Percentiles rank a stretch among this genome's conserved stretches.
phyloP scores from a whole-genome alignment of 92 coral and sea anemone species.

The Epizoanthus scotinus region DNA sequence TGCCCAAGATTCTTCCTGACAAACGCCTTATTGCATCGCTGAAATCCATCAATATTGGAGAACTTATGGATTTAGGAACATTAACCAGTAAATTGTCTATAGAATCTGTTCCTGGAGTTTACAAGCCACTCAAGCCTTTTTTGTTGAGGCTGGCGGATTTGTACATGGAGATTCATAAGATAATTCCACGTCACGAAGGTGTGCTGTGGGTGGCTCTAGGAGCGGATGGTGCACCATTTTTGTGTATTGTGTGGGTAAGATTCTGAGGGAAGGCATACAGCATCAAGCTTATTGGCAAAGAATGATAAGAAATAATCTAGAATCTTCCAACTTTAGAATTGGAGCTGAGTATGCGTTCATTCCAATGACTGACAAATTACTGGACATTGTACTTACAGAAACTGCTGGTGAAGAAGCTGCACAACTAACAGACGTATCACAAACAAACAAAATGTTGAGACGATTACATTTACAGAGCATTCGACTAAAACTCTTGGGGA shows the following conservation, averaged over 20 bases:
- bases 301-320: slow-evolving; percentile 14
- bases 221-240: slow-evolving; percentile 64
- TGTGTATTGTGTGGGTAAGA: slow-evolving; percentile 27
- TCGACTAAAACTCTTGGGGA: slow-evolving; percentile 25
- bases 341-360: slow-evolving; percentile 31
- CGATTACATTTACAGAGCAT: slow-evolving; percentile 40
- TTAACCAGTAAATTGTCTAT: slow-evolving; percentile 48
- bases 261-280: slow-evolving; percentile 28
- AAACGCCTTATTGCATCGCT: slow-evolving; percentile 50
- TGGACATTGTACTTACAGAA: slow-evolving; percentile 35
- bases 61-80: slow-evolving; percentile 44
- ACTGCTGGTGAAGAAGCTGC: slow-evolving; percentile 13
- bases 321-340: slow-evolving; percentile 22
- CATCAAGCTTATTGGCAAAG: slow-evolving; percentile 35
- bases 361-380: slow-evolving; percentile 20
- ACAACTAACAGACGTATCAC: slow-evolving; percentile 13
- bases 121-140: slow-evolving; percentile 60
- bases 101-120: slow-evolving; percentile 63
- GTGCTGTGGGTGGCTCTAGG: slow-evolving; percentile 49
- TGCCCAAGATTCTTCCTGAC: slow-evolving; percentile 57
- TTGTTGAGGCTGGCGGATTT: slow-evolving; percentile 57
- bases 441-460: slow-evolving; percentile 8
- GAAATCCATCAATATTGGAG: slow-evolving; percentile 54
- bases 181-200: slow-evolving; percentile 43
- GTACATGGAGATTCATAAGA: slow-evolving; percentile 48